Base-by-base conservation (phyloP, 1,140 invertebrate genomes). In the Cydia amplana region DNA sequence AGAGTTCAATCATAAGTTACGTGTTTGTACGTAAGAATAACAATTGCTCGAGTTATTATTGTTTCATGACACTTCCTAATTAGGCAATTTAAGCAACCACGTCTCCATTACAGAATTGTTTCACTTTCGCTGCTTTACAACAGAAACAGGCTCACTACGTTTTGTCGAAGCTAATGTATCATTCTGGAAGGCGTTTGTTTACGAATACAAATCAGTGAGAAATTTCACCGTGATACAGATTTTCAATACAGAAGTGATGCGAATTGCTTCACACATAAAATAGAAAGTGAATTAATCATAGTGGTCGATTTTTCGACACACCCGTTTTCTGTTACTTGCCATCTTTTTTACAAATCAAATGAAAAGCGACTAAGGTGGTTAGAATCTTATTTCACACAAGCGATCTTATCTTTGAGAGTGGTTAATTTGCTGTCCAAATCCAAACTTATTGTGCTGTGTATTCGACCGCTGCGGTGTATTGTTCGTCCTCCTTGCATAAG, bases 151-250 rank as follows among this genome's bases (percentile, higher is more conserved):
- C 67, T 79, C 76, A 80, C 83, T 85, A 80, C 81, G 81, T 82
- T 84, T 85, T 83, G 82, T 83, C 80, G 82, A 85, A 78, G 77
- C 76, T 73, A 83, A 86, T 84, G 81, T 87, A 74, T 82, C 83
- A 86, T 85, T 85, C 81, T 78, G 78, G 77, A 77, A 75, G 78
- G 72, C 75, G 80, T 79, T 80, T 79, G 67, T 80, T 80, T 80
- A 78, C 82, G 85, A 87, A 91, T 90, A 89, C 90, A 87, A 90
- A 88, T 85, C 82, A 85, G 81, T 84, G 78, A 83, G 80, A 88
- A 60, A 90, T 89, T 90, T 91, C 87, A 88, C 88, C 80, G 80
- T 80, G 81, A 85, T 87, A 86, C 80, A 91, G 83, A 89, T 89
- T 89, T 79, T 84, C 73, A 73, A 74, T 78, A 74, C 72, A 73